Base-by-base conservation (phyloP, 2,888 invertebrate genomes). In the Nasonia oneida region DNA sequence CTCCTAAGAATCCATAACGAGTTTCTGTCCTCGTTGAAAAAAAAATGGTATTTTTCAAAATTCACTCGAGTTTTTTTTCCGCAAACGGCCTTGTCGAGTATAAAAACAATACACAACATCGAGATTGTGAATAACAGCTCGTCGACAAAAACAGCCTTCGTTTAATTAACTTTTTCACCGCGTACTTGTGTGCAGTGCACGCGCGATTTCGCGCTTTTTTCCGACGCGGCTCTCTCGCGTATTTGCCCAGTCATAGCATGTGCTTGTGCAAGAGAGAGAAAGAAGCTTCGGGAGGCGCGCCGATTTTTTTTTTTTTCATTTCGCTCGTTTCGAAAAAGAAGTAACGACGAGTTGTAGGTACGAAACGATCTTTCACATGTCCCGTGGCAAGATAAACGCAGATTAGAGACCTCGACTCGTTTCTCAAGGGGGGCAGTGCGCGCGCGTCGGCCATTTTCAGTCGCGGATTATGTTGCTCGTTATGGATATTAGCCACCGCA, bases 401-500 rank as follows among this genome's bases (percentile, higher is more conserved):
- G 57, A 57, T 57, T 57, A 57, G 18, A 57, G 6, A n/a, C 57
- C 57, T n/a, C 6, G 57, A 61, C 57, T 57, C 77, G 39, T 61
- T 77, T 37, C n/a, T 53, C 18, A n/a, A 53, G 23, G 18, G 33
- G 71, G 14, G 37, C 37, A 37, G 37, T 4, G 4, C 67, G 33
- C 50, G 64, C 29, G 8, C 8, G 57, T n/a, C 67, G 88, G 90
- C 90, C 90, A 91, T 92, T 89, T 91, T 90, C 87, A 85, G 84
- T 88, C 89, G 87, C 88, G 89, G 90, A 91, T 92, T 91, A 91
- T 67, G 33, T 91, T 91, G 90, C 89, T 92, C 90, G 91, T 92
- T 92, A 91, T 91, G 91, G 89, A 91, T 91, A 91, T 91, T 89
- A 90, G 89, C 88, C 87, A 88, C 87, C 84, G 12, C 33, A 53